phyloP scores from a whole-genome alignment of 2,888 invertebrate species.

The Eucriotettix oculatus region DNA sequence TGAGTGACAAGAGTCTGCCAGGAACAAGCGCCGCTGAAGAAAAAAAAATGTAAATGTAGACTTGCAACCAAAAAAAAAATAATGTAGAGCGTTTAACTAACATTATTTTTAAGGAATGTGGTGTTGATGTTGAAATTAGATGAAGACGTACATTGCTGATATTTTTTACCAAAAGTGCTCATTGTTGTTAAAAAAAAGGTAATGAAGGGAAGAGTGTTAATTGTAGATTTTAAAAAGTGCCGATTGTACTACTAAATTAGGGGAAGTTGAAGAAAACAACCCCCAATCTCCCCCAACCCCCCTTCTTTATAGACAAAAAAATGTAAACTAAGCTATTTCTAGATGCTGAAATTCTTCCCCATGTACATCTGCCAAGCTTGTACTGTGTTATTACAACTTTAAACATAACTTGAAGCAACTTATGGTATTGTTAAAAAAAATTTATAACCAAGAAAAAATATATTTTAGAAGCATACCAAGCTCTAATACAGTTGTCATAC shows the following conservation, averaged over 20 bases:
- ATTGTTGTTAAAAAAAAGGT: constrained; percentile 40
- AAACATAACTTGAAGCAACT: background rate
- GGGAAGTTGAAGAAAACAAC: too few species aligned
- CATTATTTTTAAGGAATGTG: background rate
- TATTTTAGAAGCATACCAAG: background rate
- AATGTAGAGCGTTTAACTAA: background rate
- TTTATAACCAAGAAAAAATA: background rate
- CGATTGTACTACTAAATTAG: background rate
- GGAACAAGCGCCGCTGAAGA: too few species aligned
- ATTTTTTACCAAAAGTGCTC: constrained; percentile 54
- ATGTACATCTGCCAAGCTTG: background rate
- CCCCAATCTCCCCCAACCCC: too few species aligned
- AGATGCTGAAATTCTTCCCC: background rate
- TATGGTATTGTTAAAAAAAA: background rate
- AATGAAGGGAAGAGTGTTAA: background rate
- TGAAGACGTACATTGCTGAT: constrained; percentile 11
- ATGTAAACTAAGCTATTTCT: too few species aligned
- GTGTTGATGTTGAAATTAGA: constrained; percentile 5
- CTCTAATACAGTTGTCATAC: background rate
- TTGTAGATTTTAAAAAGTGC: constrained; percentile 1
- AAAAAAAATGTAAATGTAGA: background rate
- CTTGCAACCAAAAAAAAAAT: background rate
- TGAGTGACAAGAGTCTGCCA: too few species aligned
- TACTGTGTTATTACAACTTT: background rate
- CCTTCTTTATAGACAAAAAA: too few species aligned